phyloP scores from a whole-genome alignment of 1,140 invertebrate genomes.

The Brachionus calyciflorus region DNA sequence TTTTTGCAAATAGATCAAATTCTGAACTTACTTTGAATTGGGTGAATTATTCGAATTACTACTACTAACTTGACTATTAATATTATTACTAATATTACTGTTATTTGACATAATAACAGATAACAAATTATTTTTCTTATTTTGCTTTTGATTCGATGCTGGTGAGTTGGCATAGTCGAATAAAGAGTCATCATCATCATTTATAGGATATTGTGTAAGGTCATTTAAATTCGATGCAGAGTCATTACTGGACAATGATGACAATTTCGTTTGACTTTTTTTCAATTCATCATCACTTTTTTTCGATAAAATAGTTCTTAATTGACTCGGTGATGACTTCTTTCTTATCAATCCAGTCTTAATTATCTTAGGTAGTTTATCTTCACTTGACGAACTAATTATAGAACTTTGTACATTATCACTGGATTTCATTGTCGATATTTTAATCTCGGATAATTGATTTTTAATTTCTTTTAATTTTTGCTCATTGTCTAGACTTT shows the following conservation, averaged over 20 bases:
- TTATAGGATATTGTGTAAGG: constrained; percentile 21
- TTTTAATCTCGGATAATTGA: constrained; percentile 28
- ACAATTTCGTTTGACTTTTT: constrained; percentile 11
- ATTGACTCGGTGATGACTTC: constrained; percentile 8
- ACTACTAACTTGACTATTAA: not conserved
- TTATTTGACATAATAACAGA: constrained; percentile 3
- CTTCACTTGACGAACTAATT: not conserved
- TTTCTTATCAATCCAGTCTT: constrained; percentile 15
- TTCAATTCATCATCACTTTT: constrained; percentile 4
- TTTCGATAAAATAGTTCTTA: not conserved
- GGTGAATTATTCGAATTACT: constrained; percentile 14
- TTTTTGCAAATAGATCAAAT: too few relatives aligned
- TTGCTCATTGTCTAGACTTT: not conserved
- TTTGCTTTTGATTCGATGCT: not conserved
- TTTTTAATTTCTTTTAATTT: constrained; percentile 33
- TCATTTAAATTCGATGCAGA: constrained; percentile 12
- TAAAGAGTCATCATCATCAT: constrained; percentile 29
- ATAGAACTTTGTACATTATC: constrained; percentile 13
- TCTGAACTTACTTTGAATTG: not conserved
- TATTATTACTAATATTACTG: not conserved
- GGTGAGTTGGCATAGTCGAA: not conserved
- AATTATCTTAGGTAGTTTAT: not conserved
- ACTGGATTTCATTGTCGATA: not conserved
- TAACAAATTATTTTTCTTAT: constrained; percentile 7
- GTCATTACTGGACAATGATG: constrained; percentile 1